phyloP scores from a whole-genome alignment of 2,888 invertebrate species.

The Opisthograptis luteolata region DNA sequence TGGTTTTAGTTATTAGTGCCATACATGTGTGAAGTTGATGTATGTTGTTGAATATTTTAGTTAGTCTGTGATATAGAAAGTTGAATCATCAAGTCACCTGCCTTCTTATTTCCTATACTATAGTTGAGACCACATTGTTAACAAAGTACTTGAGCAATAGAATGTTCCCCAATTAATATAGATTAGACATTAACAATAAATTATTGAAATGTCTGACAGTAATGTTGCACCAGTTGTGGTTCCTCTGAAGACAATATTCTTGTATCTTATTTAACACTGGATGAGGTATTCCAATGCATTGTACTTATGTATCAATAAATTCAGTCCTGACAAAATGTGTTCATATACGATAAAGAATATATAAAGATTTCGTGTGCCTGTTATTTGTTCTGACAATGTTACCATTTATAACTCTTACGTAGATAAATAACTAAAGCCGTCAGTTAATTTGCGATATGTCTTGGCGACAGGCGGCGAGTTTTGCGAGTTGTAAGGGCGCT shows the following conservation, averaged over 20 bases:
- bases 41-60: slow-evolving; percentile 68
- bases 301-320: slow-evolving; percentile 24
- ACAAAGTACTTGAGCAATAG: slow-evolving; percentile 29
- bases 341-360: too few species aligned
- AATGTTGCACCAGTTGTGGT: slow-evolving; percentile 10
- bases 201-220: slow-evolving; percentile 8
- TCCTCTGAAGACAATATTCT: slow-evolving; percentile 25
- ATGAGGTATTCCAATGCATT: slow-evolving; percentile 17
- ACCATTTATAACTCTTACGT: slow-evolving; percentile 11
- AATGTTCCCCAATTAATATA: slow-evolving; percentile 7
- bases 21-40: slow-evolving; percentile 72
- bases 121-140: slow-evolving; percentile 39
- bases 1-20: slow-evolving; percentile 75
- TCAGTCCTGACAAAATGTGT: slow-evolving; percentile 13
- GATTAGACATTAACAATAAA: slow-evolving; percentile 6
- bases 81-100: slow-evolving; percentile 67
- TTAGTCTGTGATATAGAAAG: slow-evolving; percentile 81
- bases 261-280: slow-evolving; percentile 7
- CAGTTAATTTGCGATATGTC: too few species aligned
- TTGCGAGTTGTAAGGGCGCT: too few species aligned
- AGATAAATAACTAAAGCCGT: too few species aligned
- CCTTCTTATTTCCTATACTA: slow-evolving; percentile 60
- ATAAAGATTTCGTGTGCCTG: slow-evolving; percentile 8
- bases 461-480: too few species aligned
- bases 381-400: slow-evolving; percentile 16